phyloP scores from a whole-genome alignment of 2,113 vertebrate species.

The Xiphias gladius region DNA sequence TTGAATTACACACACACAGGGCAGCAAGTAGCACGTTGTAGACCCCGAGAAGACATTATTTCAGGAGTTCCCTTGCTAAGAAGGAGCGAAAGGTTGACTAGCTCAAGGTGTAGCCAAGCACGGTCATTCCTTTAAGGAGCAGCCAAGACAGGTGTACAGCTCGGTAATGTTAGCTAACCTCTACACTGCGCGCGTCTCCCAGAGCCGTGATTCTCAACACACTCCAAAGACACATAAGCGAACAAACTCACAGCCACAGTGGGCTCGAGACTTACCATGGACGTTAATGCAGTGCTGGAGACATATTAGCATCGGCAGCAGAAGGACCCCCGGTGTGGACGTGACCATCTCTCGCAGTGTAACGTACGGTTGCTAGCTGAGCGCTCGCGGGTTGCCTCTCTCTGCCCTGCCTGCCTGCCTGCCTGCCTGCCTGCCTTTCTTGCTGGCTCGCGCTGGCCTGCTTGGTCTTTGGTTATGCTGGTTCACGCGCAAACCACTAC shows the following conservation, averaged over 20 bases:
- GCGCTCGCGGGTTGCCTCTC: slow-evolving; percentile 64
- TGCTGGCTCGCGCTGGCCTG: slow-evolving; percentile 47
- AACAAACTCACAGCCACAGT: neutral
- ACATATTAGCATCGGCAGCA: slow-evolving; percentile 76
- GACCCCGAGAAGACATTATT: neutral
- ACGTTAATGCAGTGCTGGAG: slow-evolving; percentile 70
- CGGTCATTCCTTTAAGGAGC: slow-evolving; percentile 51
- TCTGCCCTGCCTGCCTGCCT: slow-evolving; percentile 1
- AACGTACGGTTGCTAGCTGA: slow-evolving; percentile 55
- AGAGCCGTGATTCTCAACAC: neutral
- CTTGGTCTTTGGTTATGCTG: slow-evolving; percentile 33
- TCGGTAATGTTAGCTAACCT: slow-evolving; percentile 43
- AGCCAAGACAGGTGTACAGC: slow-evolving; percentile 67
- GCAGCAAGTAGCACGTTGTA: rapidly evolving
- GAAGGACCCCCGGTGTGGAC: slow-evolving; percentile 74
- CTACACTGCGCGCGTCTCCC: neutral
- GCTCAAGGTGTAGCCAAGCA: slow-evolving; percentile 33
- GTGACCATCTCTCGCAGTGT: slow-evolving; percentile 80
- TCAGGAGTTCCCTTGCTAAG: neutral
- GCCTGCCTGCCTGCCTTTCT: slow-evolving; percentile 18
- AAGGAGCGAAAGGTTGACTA: neutral
- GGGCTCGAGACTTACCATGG: slow-evolving; percentile 74
- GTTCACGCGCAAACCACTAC: slow-evolving; percentile 47
- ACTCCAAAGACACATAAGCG: neutral
- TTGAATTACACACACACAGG: too few species aligned